A percentile compares a stretch with the other conserved stretches of the same genome.
phyloP scores from a whole-genome alignment of 2,113 vertebrate genomes.

The Oenanthe melanoleuca region DNA sequence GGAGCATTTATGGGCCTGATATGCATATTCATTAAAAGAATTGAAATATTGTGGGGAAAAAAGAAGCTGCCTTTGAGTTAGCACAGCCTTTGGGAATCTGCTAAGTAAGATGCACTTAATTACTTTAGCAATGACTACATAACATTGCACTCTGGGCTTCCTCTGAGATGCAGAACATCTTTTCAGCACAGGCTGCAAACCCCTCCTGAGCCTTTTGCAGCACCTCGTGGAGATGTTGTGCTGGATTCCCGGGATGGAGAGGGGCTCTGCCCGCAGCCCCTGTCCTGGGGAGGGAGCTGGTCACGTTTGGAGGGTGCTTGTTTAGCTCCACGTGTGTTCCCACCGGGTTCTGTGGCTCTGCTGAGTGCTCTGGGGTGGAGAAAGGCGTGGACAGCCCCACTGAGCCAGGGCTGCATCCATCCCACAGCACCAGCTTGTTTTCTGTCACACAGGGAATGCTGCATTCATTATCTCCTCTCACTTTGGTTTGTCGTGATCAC shows the following conservation, averaged over 20 bases:
- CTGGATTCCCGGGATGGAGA: neutral
- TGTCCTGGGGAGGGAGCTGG: neutral
- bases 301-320: fast-evolving
- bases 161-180: slow-evolving; percentile 27
- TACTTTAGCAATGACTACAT: slow-evolving; percentile 22
- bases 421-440: neutral
- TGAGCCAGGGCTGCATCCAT: neutral
- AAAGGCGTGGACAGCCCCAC: fast-evolving
- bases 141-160: slow-evolving; percentile 7
- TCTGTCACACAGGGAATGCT: fast-evolving
- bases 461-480: neutral
- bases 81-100: slow-evolving; percentile 48
- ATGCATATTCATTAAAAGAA: slow-evolving; percentile 32
- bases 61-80: slow-evolving; percentile 34
- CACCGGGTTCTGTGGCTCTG: fast-evolving
- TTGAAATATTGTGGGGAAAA: slow-evolving; percentile 1
- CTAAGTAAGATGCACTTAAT: slow-evolving; percentile 64
- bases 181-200: neutral
- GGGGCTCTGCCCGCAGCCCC: fast-evolving
- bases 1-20: neutral
- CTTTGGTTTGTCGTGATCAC: neutral
- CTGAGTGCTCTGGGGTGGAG: neutral
- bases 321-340: fast-evolving
- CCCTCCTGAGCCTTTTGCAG: neutral
- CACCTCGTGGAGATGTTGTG: neutral